Conservation (phyloP, 1,140 invertebrate species). For the Drosophila lacertosa region DNA sequence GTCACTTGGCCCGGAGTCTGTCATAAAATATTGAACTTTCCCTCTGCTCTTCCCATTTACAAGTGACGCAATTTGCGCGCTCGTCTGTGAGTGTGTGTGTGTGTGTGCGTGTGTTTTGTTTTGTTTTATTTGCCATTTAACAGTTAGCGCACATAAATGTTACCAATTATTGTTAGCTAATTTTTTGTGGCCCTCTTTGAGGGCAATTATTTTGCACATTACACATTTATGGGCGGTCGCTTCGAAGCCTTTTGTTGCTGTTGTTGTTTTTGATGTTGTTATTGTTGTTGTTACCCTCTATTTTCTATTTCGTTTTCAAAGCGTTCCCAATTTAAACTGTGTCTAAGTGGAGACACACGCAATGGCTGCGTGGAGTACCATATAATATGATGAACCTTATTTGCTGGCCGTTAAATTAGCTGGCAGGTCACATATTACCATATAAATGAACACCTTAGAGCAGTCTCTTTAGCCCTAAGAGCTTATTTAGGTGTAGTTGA, state of each 20-base stretch:
- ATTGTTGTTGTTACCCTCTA: neutral
- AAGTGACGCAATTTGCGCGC: constrained; percentile 65
- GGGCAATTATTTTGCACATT: constrained; percentile 30
- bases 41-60: constrained; percentile 23
- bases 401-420: no score
- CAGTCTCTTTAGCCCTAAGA: neutral
- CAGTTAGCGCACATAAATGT: constrained; percentile 77
- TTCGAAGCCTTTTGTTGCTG: neutral
- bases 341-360: constrained; percentile 5
- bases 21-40: constrained; percentile 28
- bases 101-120: constrained; percentile 17
- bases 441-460: neutral
- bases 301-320: neutral
- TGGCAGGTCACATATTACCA: neutral
- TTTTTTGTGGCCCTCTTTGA: constrained; percentile 48
- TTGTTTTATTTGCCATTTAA: constrained; percentile 75
- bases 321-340: neutral
- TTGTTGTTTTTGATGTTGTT: neutral
- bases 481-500: no score
- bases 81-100: constrained; percentile 18
- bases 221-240: constrained; percentile 24
- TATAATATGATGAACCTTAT: no score
- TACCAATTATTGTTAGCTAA: constrained; percentile 76
- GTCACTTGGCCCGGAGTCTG: constrained; percentile 25
- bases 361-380: neutral